Evolutionary conservation across 2,797 vertebrate species (phyloP), one percentile per base, ranked within the genome.

Genomic region (Pangasius larnaudii): DNA sequence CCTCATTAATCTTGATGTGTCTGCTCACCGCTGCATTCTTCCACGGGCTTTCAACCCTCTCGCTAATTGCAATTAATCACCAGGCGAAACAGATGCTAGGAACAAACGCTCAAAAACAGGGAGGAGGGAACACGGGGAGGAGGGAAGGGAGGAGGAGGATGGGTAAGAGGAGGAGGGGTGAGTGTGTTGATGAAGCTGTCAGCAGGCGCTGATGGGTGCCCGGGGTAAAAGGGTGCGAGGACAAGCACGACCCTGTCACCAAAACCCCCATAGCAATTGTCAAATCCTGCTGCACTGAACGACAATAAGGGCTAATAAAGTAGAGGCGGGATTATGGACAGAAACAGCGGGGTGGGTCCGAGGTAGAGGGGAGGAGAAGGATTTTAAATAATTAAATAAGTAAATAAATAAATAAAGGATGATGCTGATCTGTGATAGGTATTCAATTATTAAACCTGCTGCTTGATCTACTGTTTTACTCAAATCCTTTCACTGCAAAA

Each of bases 51-150:
- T 99, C 98, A 98, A 97, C 97, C 96, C 94, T 94, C 95, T 97
- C 92, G 91, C 97, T 99, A 98, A 99, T 99, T 98, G 97, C 97
- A 99, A 99, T 99, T 99, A 98, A 98, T 99, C 98, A 98, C 96
- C 95, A 96, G 97, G 95, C 91, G 97, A 99, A 99, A 98, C 98
- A 98, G 98, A 99, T 98, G 98, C 98, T 97, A 96, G 95, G 95
- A 96, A 98, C 97, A 98, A 97, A 97, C 97, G 96, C 96, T 93
- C 78, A 51, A 85, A 72, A 77, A 81, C 86, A 65, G 77, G 58
- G 65, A 87, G 67, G 72, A 51, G 75, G 94, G 93, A 92, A 93
- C 93, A 92, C 90, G 36, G 13, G 65, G 58, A 30, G 67, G 53
- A 56, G 63, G 65, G 42, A 74, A 39, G 46, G 39, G 74, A 58